Evolutionary conservation across 2,797 vertebrate species (phyloP).

Genomic region (Tokudaia muenninki): DNA sequence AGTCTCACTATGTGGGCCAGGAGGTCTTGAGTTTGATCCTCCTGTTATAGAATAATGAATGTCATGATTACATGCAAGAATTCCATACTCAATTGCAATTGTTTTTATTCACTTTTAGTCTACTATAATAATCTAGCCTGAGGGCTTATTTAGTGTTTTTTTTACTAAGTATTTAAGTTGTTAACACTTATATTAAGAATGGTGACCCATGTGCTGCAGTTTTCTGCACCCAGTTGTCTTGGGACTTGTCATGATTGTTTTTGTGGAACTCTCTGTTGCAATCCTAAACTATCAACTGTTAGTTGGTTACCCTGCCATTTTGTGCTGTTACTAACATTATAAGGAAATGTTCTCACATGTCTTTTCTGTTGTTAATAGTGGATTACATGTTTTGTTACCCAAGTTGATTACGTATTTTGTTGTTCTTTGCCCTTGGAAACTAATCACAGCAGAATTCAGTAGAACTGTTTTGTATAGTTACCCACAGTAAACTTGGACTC

Average conservation of each 20-base stretch:
- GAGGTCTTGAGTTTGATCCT: background rate
- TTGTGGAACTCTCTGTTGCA: background rate
- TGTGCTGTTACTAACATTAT: background rate
- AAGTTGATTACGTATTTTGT: background rate
- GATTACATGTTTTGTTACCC: background rate
- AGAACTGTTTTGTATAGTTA: background rate
- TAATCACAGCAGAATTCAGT: background rate
- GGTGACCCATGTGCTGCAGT: background rate
- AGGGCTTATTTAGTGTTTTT: background rate
- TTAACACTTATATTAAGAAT: background rate
- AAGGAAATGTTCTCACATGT: background rate
- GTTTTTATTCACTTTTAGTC: background rate
- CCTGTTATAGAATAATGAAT: background rate
- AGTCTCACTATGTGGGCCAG: background rate
- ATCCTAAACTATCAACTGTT: background rate
- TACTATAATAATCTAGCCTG: background rate
- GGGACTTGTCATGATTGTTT: background rate
- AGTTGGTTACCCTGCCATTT: background rate
- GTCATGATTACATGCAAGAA: background rate
- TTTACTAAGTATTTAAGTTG: background rate
- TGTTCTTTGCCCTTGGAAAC: background rate
- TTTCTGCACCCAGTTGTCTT: background rate
- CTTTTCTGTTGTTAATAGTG: background rate
- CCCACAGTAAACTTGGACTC: background rate
- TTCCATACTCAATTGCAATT: background rate